Conservation (phyloP, 2,113 vertebrate species). For the Myrmecobius fasciatus region DNA sequence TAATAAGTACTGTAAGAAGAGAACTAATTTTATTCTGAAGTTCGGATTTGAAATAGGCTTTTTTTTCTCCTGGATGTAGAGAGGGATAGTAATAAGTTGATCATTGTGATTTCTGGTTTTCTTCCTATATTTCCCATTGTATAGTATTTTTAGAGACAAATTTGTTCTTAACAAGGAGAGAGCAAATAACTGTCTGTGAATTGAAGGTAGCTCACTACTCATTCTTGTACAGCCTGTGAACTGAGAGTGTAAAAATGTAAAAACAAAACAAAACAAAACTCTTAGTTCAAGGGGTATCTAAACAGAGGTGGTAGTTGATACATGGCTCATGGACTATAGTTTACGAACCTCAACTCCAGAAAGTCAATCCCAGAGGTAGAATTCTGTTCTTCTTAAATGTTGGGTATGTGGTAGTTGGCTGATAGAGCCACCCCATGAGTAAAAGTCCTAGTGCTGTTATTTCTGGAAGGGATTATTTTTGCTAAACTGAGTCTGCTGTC, state of each 20-base stretch:
- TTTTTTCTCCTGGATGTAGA: background rate
- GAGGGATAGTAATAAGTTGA: background rate
- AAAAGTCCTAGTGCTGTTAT: constrained; percentile 19
- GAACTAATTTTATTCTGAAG: background rate
- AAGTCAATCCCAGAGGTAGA: background rate
- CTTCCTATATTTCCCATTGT: background rate
- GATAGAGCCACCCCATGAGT: background rate
- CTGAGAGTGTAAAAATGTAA: background rate
- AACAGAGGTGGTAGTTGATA: background rate
- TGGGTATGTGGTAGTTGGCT: background rate
- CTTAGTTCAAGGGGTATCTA: background rate
- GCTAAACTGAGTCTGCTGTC: constrained; percentile 14
- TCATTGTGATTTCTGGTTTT: background rate
- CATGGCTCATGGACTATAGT: background rate
- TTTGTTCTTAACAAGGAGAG: background rate
- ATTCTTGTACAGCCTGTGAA: background rate
- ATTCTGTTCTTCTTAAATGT: background rate
- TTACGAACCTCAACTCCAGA: background rate
- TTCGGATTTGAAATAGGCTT: background rate
- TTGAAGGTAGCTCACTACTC: background rate
- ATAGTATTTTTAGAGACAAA: background rate
- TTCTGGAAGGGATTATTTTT: constrained; percentile 41
- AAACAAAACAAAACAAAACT: background rate
- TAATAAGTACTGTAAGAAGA: background rate
- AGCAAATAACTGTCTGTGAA: background rate